Percentiles rank a stretch among this genome's conserved stretches.
These are phyloP conservation scores for Apamea crenata DNA, from an alignment of 2,888 invertebrate genomes.

Conservation along the genomic window DNA sequence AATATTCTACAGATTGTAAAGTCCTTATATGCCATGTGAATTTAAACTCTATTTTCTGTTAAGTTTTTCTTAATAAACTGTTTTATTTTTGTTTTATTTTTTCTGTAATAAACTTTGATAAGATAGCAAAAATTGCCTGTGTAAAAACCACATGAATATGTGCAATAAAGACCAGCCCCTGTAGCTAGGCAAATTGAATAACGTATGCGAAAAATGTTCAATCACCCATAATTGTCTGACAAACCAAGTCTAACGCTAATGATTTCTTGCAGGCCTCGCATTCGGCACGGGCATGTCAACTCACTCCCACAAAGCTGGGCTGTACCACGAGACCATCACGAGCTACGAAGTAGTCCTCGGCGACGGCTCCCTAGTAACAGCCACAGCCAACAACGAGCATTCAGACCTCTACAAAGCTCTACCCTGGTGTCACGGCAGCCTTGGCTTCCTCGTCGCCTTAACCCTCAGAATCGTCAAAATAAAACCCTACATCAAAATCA, in stretches of 20 bases:
- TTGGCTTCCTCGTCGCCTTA: conserved; percentile 92
- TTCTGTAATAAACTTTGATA: not conserved
- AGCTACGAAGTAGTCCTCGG: conserved; percentile 92
- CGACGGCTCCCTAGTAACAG: conserved; percentile 91
- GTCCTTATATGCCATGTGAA: not conserved
- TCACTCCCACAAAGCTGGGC: conserved; percentile 92
- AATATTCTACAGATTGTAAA: not conserved
- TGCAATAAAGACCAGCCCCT: not conserved
- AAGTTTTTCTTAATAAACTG: not conserved
- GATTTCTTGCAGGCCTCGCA: conserved; percentile 87
- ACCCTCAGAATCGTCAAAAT: conserved; percentile 91
- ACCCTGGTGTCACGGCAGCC: conserved; percentile 92
- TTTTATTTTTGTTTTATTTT: not conserved
- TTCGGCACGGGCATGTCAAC: conserved; percentile 94
- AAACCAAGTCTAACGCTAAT: not conserved
- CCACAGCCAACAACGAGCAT: conserved; percentile 90
- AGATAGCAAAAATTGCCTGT: not conserved
- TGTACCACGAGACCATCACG: conserved; percentile 92
- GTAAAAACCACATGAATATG: not conserved
- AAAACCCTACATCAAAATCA: conserved; percentile 92
- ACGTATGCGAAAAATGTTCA: not conserved
- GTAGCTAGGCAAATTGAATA: not conserved
- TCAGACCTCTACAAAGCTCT: conserved; percentile 91
- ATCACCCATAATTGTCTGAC: not conserved
- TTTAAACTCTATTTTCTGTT: not conserved